These are phyloP conservation scores for Leptopilina boulardi DNA, from an alignment of 1,140 invertebrate genomes.

Conservation along the genomic window DNA sequence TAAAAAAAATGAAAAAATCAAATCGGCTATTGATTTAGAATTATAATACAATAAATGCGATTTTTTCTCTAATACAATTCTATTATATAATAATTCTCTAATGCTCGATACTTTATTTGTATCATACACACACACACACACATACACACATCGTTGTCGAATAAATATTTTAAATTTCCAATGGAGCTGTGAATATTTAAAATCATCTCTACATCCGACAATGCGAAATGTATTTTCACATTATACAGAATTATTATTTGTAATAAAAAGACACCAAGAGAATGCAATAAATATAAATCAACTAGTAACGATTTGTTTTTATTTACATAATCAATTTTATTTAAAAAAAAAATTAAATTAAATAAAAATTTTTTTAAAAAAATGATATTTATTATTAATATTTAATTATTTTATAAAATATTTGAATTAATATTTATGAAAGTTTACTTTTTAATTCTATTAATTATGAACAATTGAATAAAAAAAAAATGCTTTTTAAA, in stretches of 20 bases:
- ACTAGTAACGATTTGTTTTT: neutral
- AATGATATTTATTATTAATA: too few relatives aligned
- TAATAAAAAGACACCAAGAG: slow-evolving; percentile 11
- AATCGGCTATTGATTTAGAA: slow-evolving; percentile 40
- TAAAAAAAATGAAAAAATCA: slow-evolving; percentile 41
- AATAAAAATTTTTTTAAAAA: too few relatives aligned
- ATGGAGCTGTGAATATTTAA: slow-evolving; percentile 16
- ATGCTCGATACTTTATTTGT: slow-evolving; percentile 61
- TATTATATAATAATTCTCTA: slow-evolving; percentile 54
- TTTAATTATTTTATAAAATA: too few relatives aligned
- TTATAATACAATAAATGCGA: neutral
- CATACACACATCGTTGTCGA: slow-evolving; percentile 53
- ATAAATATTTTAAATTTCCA: slow-evolving; percentile 50
- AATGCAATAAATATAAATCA: slow-evolving; percentile 57
- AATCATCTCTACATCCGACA: neutral
- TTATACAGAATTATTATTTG: slow-evolving; percentile 20
- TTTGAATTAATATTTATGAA: too few relatives aligned
- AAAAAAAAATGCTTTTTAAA: too few relatives aligned
- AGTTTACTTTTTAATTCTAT: too few relatives aligned
- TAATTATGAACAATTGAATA: too few relatives aligned
- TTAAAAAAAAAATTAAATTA: too few relatives aligned
- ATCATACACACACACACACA: slow-evolving; percentile 54
- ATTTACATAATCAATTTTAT: slow-evolving; percentile 11
- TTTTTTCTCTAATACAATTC: slow-evolving; percentile 47
- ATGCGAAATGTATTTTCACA: slow-evolving; percentile 11